phyloP scores from a whole-genome alignment of 2,113 vertebrate species.

The Xiphophorus couchianus region DNA sequence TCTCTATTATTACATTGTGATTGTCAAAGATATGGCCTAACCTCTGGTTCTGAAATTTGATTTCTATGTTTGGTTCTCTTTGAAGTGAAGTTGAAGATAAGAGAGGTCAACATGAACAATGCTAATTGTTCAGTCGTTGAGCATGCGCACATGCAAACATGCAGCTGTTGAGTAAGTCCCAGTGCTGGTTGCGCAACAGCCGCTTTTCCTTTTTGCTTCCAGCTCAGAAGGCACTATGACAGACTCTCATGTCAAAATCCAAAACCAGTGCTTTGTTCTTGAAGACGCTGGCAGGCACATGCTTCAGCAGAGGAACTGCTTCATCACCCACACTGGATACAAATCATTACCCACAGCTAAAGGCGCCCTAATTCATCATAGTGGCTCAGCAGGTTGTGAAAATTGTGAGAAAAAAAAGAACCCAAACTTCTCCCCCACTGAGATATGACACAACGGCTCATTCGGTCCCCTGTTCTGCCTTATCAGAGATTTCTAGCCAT shows the following conservation, averaged over 20 bases:
- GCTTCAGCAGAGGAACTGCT: slow-evolving; percentile 33
- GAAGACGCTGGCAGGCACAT: slow-evolving; percentile 14
- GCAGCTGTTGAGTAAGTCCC: neutral
- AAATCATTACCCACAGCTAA: slow-evolving; percentile 55
- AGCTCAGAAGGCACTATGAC: slow-evolving; percentile 22
- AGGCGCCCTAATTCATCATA: slow-evolving; percentile 41
- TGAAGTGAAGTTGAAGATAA: neutral
- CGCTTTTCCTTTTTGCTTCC: slow-evolving; percentile 13
- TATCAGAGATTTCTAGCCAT: slow-evolving; percentile 27
- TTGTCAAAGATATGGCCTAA: too few species aligned
- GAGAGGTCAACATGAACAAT: neutral
- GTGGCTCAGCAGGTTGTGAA: slow-evolving; percentile 31
- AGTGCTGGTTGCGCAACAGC: slow-evolving; percentile 6
- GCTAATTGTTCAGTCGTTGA: neutral
- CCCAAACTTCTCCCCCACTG: slow-evolving; percentile 16
- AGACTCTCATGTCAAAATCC: slow-evolving; percentile 17
- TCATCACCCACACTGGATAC: slow-evolving; percentile 45
- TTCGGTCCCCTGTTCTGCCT: slow-evolving; percentile 17
- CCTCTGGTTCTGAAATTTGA: neutral
- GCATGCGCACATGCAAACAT: neutral
- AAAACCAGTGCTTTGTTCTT: slow-evolving; percentile 25
- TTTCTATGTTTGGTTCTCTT: neutral
- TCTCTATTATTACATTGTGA: neutral
- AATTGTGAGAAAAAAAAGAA: slow-evolving; percentile 22
- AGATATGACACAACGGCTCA: slow-evolving; percentile 34